phyloP scores from a whole-genome alignment of 2,888 invertebrate species.

The Gastracanthus pulcherrimus region DNA sequence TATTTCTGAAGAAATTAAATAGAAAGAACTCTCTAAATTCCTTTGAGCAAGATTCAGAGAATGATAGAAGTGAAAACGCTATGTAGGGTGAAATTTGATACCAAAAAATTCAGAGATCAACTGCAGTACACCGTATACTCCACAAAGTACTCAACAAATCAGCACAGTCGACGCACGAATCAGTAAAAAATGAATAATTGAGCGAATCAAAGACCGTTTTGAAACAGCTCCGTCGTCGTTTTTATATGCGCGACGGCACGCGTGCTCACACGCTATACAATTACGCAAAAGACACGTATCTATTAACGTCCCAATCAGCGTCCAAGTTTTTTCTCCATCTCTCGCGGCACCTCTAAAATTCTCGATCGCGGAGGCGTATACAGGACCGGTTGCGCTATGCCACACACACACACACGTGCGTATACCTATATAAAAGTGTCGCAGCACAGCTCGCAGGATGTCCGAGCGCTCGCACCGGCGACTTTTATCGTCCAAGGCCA shows the following conservation, averaged over 20 bases:
- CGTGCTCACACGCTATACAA: too few relatives aligned
- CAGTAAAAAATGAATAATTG: too few relatives aligned
- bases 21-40: not conserved
- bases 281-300: conserved; percentile 18
- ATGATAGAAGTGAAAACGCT: not conserved
- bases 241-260: not conserved
- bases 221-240: not conserved
- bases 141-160: not conserved
- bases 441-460: conserved; percentile 2
- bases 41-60: not conserved
- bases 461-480: not conserved
- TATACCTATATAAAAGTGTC: too few relatives aligned
- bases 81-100: not conserved
- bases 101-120: not conserved
- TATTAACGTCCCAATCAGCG: not conserved
- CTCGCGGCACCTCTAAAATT: not conserved
- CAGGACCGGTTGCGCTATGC: not conserved
- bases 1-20: not conserved
- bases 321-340: not conserved
- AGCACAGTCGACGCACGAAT: too few relatives aligned
- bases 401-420: not conserved
- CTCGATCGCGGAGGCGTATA: not conserved
- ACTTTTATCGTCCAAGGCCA: conserved; percentile 51
- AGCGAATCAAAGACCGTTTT: not conserved
- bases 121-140: not conserved